phyloP scores from a whole-genome alignment of 2,113 vertebrate genomes.

The Sturnus vulgaris region DNA sequence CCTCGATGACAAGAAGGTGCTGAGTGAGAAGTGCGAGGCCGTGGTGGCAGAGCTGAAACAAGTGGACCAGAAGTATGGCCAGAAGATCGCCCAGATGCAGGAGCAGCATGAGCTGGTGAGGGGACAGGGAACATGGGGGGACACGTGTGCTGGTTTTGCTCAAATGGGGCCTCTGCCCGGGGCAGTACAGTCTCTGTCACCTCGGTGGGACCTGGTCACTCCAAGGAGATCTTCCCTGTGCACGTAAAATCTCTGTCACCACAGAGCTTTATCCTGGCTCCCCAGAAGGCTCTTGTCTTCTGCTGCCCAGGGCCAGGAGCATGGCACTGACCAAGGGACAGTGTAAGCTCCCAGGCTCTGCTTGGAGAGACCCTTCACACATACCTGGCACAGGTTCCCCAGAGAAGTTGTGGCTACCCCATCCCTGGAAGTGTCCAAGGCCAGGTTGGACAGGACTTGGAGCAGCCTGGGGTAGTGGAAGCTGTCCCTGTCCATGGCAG shows the following conservation, averaged over 20 bases:
- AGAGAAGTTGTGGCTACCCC: background rate
- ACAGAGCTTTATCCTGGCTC: too few species aligned
- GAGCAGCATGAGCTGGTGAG: slow-evolving; percentile 92
- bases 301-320: too few species aligned
- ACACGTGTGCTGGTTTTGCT: background rate
- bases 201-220: rapidly evolving
- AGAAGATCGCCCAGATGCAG: slow-evolving; percentile 87
- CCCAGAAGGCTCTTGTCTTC: too few species aligned
- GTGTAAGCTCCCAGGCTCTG: background rate
- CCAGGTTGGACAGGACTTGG: background rate
- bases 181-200: background rate
- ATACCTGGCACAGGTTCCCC: background rate
- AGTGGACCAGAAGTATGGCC: slow-evolving; percentile 86
- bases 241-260: background rate
- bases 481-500: background rate
- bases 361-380: background rate
- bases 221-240: background rate
- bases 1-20: slow-evolving; percentile 88
- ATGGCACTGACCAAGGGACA: background rate
- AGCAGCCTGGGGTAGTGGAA: background rate
- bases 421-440: background rate
- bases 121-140: background rate
- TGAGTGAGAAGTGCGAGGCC: slow-evolving; percentile 86
- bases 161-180: background rate
- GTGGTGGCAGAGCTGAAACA: slow-evolving; percentile 85